Evolutionary conservation across 2,888 invertebrate species (phyloP), one percentile per base, ranked within the genome.

Genomic region (Acleris laterana): DNA sequence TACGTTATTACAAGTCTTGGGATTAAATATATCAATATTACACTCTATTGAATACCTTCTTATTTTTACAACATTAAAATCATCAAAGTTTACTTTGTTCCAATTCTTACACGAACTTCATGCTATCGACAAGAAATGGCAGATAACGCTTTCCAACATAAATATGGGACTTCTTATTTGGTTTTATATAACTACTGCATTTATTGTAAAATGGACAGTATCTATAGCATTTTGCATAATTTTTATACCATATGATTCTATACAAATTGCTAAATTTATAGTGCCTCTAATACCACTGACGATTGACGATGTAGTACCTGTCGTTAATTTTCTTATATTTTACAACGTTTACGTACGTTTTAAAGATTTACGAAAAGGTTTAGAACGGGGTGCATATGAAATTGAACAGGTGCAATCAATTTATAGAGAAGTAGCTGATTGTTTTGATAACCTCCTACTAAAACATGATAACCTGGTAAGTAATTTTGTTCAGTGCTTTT

Each of bases 381-480:
- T 50, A 6, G 20, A 20, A 3, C 11, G 5, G 11, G 22, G 13
- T 11, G 11, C 11, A 4, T 50, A 20, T 50, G 13, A 50, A 13
- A 22, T 20, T 2, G 13, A 6, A 13, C 13, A 50, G 13, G 50
- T 20, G 20, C 20, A 50, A 22, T 13, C 19, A 13, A 11, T 50
- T 13, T 20, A 22, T 3, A 50, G 20, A 20, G 50, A 22, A 20
- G 13, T 22, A 20, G 20, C 20, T 20, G 20, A 22, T 50, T 50
- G 50, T 11, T 50, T 50, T 2, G 20, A 20, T 22, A 22, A 50
- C 6, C 5, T 50, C 1, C 22, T 19, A 19, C 5, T 11, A 5
- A 50, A 20, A 20, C 50, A 50, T 50, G 50, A 50, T 19, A 50
- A 50, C 20, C 4, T 50, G 50, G 50, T 50, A 50, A 20, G 50